These are phyloP conservation scores for Metalampra italica DNA, from an alignment of 2,888 invertebrate genomes.

Conservation along the genomic window DNA sequence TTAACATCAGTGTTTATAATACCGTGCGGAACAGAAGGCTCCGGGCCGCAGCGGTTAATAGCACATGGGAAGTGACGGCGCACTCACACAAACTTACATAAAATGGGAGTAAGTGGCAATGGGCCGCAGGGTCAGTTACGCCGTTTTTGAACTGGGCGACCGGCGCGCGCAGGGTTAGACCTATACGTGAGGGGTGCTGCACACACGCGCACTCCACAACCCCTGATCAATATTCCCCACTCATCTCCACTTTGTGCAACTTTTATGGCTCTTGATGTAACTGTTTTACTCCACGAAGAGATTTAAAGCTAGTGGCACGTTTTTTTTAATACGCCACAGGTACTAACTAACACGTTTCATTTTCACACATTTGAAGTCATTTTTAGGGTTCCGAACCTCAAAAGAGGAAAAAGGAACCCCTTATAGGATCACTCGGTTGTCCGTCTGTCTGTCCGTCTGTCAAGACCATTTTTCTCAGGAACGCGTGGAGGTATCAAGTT, in stretches of 20 bases:
- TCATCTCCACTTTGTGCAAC: constrained; percentile 50
- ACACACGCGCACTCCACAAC: constrained; percentile 47
- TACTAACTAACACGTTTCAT: too few species aligned
- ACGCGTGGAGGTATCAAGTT: too few species aligned
- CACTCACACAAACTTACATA: constrained; percentile 26
- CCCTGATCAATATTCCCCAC: constrained; percentile 70
- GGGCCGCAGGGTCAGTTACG: not conserved
- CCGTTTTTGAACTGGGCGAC: not conserved
- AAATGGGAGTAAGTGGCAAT: constrained; percentile 8
- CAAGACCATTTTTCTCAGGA: too few species aligned
- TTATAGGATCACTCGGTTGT: too few species aligned
- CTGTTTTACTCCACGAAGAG: constrained; percentile 19
- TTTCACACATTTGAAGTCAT: too few species aligned
- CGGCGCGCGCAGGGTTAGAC: constrained; percentile 26
- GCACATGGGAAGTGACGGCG: constrained; percentile 40
- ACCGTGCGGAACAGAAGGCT: constrained; percentile 31
- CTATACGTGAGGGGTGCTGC: constrained; percentile 28
- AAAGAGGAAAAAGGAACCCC: too few species aligned
- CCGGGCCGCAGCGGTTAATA: constrained; percentile 30
- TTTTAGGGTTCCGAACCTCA: too few species aligned
- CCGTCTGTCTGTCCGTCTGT: too few species aligned
- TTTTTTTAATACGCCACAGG: not conserved
- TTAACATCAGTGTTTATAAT: constrained; percentile 39
- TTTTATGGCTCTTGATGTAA: constrained; percentile 50
- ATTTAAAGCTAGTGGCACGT: not conserved